Conservation (phyloP, 2,113 vertebrate genomes). For the Pelobates fuscus region DNA sequence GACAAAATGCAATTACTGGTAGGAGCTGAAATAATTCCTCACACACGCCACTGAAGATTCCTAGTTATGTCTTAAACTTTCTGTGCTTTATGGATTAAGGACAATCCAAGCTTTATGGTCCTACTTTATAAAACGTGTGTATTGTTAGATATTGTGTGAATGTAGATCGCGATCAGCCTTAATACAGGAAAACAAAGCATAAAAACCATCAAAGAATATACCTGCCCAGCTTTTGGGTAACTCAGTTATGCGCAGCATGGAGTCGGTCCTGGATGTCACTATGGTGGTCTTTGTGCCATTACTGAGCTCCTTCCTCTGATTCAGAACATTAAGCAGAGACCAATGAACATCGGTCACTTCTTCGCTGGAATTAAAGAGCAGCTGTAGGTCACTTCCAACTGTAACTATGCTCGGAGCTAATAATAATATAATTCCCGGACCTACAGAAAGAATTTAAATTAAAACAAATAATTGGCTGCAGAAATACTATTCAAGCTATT, state of each 20-base stretch:
- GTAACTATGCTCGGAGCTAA: neutral
- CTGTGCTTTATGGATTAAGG: no score
- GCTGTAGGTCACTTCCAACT: slow-evolving; percentile 6
- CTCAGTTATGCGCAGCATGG: slow-evolving; percentile 46
- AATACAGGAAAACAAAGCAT: no score
- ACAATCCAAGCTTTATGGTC: no score
- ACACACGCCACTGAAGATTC: no score
- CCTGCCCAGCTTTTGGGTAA: slow-evolving; percentile 58
- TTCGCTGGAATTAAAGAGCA: slow-evolving; percentile 41
- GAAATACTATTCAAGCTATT: no score
- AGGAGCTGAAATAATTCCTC: no score
- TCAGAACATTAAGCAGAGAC: slow-evolving; percentile 37
- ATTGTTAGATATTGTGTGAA: no score
- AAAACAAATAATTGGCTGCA: no score
- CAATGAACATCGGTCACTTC: slow-evolving; percentile 47
- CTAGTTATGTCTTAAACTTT: no score
- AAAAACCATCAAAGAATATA: slow-evolving; percentile 20
- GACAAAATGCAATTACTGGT: no score
- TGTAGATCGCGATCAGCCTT: no score
- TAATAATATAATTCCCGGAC: slow-evolving; percentile 33
- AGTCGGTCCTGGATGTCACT: neutral
- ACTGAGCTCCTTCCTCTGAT: neutral
- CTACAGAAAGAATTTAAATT: slow-evolving; percentile 34
- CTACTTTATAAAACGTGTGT: no score
- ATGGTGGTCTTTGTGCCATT: slow-evolving; percentile 49